Evolutionary conservation across 2,113 vertebrate species (phyloP), one percentile per base, ranked within the genome.

Genomic region (Mixornis gularis): DNA sequence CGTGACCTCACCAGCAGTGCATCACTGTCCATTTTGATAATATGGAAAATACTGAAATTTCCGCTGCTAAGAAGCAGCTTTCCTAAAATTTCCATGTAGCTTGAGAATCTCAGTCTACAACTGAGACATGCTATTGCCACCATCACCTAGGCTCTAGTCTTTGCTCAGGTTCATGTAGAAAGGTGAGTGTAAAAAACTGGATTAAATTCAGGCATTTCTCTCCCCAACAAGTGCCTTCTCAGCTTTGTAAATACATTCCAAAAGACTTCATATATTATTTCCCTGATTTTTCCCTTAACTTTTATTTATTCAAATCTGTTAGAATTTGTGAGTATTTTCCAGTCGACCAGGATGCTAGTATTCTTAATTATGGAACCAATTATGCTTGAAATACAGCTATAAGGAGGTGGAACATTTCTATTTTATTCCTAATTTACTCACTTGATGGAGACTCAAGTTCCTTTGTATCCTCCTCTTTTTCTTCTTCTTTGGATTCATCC

Each of bases 381-480:
- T 44, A 72, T 29, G 22, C 8, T 66, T 5, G 32, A 51, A 85
- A 79, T 27, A 26, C 32, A 71, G 51, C 15, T 38, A 6, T 17
- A 86, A 74, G 21, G 34, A 68, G 9, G 60, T 5, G 6, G 18
- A 4, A 51, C 24, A 32, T 63, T 64, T 89, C 29, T 25, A 78
- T 72, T 93, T 38, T 49, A 70, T 38, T 93, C 27, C 66, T 41
- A 13, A 74, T 85, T 73, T 62, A 97, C 98, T 98, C 87, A 99
- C 98, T 95, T 44, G 97, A 92, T 34, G 97, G 93, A 7, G 97
- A 93, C 82, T 98, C 97, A 68, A 97, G 96, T 32, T 99, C 99
- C 93, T 98, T 99, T 22, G 97, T 97, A 94, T 99, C 98, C 84
- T 99, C 98, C 1, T 99, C 99, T 93, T 99, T 99, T 90, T 98